Evolutionary conservation across 2,888 invertebrate species (phyloP).

Genomic region (Sarcophaga caerulescens): DNA sequence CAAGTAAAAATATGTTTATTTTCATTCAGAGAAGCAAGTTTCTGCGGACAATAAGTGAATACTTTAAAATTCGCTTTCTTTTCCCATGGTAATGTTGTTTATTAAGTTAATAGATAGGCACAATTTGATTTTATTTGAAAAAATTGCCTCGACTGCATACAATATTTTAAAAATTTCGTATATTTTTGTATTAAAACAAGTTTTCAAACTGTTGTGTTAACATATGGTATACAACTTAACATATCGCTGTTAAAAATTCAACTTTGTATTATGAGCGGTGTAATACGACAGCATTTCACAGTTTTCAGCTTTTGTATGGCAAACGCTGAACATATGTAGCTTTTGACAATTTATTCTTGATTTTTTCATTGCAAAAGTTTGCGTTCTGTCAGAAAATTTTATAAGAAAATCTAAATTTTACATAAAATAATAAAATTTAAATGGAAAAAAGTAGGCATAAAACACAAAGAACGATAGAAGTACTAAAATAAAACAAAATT

Average conservation of each 20-base stretch:
- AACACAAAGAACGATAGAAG: background rate
- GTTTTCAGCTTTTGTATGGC: conserved; percentile 9
- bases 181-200: no score
- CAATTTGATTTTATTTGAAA: no score
- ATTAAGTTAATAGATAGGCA: no score
- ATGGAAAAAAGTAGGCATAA: background rate
- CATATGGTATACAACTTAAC: background rate
- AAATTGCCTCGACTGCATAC: no score
- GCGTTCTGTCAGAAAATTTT: conserved; percentile 42
- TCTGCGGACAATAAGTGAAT: no score
- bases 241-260: background rate
- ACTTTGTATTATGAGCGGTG: background rate
- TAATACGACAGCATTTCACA: conserved; percentile 2
- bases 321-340: conserved; percentile 14
- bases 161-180: no score
- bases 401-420: conserved; percentile 15
- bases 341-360: conserved; percentile 47
- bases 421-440: conserved; percentile 21
- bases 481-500: background rate
- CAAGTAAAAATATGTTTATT: no score
- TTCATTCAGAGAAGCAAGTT: no score
- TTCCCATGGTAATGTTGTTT: no score
- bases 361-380: conserved; percentile 51
- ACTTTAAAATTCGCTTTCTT: no score
- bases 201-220: background rate